A percentile compares a stretch with the other conserved stretches of the same genome.
Evolutionary conservation across 2,797 vertebrate genomes (phyloP).

Genomic region (Scomberomorus guttatus): DNA sequence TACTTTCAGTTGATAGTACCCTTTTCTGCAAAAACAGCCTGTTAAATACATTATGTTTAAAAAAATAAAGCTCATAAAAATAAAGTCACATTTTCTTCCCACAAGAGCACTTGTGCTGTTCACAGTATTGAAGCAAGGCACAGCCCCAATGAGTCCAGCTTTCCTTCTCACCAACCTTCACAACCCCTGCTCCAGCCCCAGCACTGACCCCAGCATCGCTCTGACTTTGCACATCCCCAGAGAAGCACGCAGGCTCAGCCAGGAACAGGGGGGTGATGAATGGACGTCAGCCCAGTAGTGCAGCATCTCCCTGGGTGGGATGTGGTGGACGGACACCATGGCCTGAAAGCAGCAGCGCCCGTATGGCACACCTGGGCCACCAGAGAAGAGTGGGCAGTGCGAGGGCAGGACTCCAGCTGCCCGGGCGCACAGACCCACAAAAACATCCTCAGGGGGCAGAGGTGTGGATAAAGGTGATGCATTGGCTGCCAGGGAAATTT

Average conservation of each 20-base stretch:
- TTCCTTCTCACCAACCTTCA: constrained; percentile 25
- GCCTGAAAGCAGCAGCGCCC: constrained; percentile 90
- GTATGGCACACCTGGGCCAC: constrained; percentile 85
- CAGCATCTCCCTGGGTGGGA: constrained; percentile 85
- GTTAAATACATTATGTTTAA: constrained; percentile 45
- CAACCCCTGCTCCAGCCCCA: constrained; percentile 68
- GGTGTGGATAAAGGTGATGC: constrained; percentile 73
- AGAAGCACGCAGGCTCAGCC: constrained; percentile 80
- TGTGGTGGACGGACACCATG: constrained; percentile 89
- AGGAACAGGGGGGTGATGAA: constrained; percentile 82
- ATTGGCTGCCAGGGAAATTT: constrained; percentile 82
- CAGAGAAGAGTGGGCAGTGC: constrained; percentile 88
- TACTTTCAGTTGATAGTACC: constrained; percentile 11
- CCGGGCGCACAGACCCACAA: constrained; percentile 88
- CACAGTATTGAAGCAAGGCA: constrained; percentile 62
- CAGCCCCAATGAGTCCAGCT: constrained; percentile 30
- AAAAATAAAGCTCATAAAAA: constrained; percentile 76
- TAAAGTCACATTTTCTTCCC: constrained; percentile 58
- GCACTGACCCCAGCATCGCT: constrained; percentile 73
- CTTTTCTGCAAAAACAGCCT: constrained; percentile 38
- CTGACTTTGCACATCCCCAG: constrained; percentile 87
- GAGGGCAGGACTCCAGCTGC: constrained; percentile 86
- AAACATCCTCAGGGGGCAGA: constrained; percentile 90
- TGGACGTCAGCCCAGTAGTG: constrained; percentile 83
- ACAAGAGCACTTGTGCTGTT: constrained; percentile 72